A percentile compares a stretch with the other conserved stretches of the same genome.
These are phyloP conservation scores for Selenia dentaria DNA, from an alignment of 2,888 invertebrate species.

Conservation along the genomic window DNA sequence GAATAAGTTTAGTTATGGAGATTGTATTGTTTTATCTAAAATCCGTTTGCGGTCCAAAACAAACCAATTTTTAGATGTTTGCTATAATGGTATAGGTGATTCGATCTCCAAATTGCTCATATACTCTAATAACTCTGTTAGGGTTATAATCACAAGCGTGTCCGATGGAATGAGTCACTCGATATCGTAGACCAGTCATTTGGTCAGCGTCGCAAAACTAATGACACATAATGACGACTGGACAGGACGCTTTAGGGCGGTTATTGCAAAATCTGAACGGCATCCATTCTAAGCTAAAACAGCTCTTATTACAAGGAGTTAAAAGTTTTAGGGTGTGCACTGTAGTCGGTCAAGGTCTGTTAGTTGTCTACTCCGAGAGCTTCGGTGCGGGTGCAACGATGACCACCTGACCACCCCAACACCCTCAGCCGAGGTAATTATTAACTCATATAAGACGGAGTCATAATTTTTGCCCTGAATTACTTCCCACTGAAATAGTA, in stretches of 20 bases:
- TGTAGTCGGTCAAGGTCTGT: slow-evolving; percentile 74
- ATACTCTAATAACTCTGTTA: slow-evolving; percentile 12
- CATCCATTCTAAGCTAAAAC: slow-evolving; percentile 36
- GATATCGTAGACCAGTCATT: slow-evolving; percentile 80
- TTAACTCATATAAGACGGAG: slow-evolving; percentile 46
- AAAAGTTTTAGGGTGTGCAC: slow-evolving; percentile 36
- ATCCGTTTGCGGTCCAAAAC: no score
- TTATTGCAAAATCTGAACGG: slow-evolving; percentile 19
- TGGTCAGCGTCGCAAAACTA: slow-evolving; percentile 84
- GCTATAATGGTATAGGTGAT: no score
- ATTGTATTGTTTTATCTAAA: no score
- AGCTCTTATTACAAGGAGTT: slow-evolving; percentile 44
- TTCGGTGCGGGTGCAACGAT: slow-evolving; percentile 64
- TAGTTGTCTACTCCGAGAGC: slow-evolving; percentile 67
- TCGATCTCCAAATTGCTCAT: slow-evolving; percentile 35
- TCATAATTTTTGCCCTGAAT: no score
- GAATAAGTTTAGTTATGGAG: no score
- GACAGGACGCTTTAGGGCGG: slow-evolving; percentile 65
- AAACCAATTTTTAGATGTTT: no score
- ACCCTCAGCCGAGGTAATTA: slow-evolving; percentile 60
- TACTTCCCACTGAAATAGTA: no score
- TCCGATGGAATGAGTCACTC: slow-evolving; percentile 75
- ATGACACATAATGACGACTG: slow-evolving; percentile 82
- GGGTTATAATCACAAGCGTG: slow-evolving; percentile 59
- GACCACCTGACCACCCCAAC: slow-evolving; percentile 67